These are phyloP conservation scores for Dicerorhinus sumatrensis DNA, from an alignment of 2,113 vertebrate genomes.

Conservation along the genomic window DNA sequence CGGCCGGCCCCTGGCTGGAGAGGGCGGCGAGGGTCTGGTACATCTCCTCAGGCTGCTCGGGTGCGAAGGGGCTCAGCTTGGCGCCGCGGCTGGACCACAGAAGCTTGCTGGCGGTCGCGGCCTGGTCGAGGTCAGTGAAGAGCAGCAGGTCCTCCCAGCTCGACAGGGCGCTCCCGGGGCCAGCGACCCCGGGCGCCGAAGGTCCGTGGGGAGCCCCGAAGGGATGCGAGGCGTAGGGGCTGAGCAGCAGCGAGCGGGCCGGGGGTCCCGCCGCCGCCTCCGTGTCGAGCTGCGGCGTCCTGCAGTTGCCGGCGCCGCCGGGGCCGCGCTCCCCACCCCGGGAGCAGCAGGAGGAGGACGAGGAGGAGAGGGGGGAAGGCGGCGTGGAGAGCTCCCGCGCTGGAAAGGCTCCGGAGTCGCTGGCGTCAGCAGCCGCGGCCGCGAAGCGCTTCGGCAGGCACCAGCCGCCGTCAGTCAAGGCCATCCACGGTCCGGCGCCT, in stretches of 20 bases:
- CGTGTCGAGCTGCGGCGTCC: constrained; percentile 79
- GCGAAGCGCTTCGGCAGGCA: constrained; percentile 95
- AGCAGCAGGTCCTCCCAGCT: constrained; percentile 94
- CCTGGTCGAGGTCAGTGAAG: constrained; percentile 96
- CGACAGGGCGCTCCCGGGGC: constrained; percentile 87
- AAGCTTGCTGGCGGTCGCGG: constrained; percentile 91
- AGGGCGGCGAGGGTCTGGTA: constrained; percentile 97
- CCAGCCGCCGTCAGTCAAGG: constrained; percentile 97
- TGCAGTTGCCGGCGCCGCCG: constrained; percentile 72
- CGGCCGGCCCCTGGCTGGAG: constrained; percentile 91
- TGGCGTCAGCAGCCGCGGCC: constrained; percentile 89
- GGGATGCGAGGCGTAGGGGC: constrained; percentile 82
- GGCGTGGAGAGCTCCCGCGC: constrained; percentile 87
- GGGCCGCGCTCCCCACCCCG: constrained; percentile 78
- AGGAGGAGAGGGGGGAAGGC: constrained; percentile 87
- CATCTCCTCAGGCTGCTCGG: constrained; percentile 93
- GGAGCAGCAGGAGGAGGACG: constrained; percentile 83
- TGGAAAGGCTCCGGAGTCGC: constrained; percentile 89
- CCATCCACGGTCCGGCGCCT: constrained; percentile 94
- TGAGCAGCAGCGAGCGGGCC: constrained; percentile 80
- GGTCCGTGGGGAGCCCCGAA: constrained; percentile 80
- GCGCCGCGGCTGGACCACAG: constrained; percentile 93
- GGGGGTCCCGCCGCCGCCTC: constrained; percentile 79
- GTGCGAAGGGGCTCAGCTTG: constrained; percentile 90
- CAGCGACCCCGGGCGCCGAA: constrained; percentile 90